These are phyloP conservation scores for Theocolax elegans DNA, from an alignment of 1,140 invertebrate genomes.

Conservation along the genomic window DNA sequence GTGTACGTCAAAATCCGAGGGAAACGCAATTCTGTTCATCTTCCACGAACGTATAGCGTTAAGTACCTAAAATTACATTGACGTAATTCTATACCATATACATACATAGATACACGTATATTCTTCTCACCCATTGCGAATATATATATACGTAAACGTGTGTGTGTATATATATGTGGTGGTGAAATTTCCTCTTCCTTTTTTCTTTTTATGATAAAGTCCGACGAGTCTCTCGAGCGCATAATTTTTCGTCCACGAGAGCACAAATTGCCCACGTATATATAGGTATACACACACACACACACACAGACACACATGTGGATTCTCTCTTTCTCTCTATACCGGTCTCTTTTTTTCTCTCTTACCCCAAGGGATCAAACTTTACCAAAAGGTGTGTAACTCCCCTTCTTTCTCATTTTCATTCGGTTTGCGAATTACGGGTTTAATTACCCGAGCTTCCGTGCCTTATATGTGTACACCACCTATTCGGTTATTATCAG, in stretches of 20 bases:
- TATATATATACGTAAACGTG: neutral
- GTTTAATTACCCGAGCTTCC: conserved; percentile 27
- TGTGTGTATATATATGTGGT: neutral
- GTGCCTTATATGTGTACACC: too few relatives aligned
- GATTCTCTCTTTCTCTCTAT: neutral
- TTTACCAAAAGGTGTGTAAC: conserved; percentile 30
- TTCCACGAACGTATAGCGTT: neutral
- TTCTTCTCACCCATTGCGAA: too few relatives aligned
- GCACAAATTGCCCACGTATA: conserved; percentile 25
- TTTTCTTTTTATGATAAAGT: neutral
- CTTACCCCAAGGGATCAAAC: conserved; percentile 14
- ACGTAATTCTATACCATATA: neutral
- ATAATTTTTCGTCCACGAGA: conserved; percentile 33
- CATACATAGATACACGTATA: too few relatives aligned
- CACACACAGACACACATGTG: too few relatives aligned
- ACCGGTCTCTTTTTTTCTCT: conserved; percentile 11
- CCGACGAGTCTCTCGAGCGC: conserved; percentile 17
- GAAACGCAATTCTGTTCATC: too few relatives aligned
- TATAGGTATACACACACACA: too few relatives aligned
- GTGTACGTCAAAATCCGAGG: too few relatives aligned
- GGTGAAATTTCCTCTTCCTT: neutral
- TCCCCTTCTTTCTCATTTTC: conserved; percentile 39
- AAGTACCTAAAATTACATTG: neutral
- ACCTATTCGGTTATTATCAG: too few relatives aligned
- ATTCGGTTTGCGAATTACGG: conserved; percentile 13